These are phyloP conservation scores for Rosalia funebris DNA, from an alignment of 2,888 invertebrate genomes.

Conservation along the genomic window DNA sequence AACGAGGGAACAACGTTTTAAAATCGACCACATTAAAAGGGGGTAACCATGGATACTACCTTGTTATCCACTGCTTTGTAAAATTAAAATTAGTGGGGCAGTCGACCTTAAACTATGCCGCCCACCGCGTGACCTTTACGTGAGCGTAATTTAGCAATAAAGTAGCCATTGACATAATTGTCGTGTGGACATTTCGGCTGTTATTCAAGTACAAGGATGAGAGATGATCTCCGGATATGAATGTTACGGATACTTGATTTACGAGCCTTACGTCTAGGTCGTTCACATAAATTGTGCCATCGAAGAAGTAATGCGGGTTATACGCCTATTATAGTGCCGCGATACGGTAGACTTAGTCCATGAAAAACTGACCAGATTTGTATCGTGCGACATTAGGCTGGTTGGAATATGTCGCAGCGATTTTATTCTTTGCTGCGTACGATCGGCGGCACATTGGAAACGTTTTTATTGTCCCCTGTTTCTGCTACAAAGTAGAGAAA, in stretches of 20 bases:
- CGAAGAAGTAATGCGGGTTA: not conserved
- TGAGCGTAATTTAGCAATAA: slow-evolving; percentile 1
- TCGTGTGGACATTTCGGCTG: slow-evolving; percentile 2
- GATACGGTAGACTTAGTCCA: not conserved
- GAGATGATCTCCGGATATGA: too few species aligned
- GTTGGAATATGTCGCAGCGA: too few species aligned
- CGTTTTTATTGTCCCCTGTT: not conserved
- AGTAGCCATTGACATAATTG: slow-evolving; percentile 18
- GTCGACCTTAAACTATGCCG: slow-evolving; percentile 16
- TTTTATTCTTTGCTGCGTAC: too few species aligned
- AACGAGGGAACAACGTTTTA: too few species aligned
- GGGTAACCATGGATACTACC: slow-evolving; percentile 20
- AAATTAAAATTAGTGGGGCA: slow-evolving; percentile 3
- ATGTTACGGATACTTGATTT: not conserved
- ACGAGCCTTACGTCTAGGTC: not conserved
- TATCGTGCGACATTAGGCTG: too few species aligned
- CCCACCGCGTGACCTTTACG: slow-evolving; percentile 15
- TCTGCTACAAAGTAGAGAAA: not conserved
- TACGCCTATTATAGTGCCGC: not conserved
- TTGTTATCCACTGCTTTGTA: slow-evolving; percentile 8
- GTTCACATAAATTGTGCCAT: not conserved
- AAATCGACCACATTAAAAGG: slow-evolving; percentile 20
- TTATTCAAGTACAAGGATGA: slow-evolving; percentile 6
- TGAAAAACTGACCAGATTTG: not conserved
- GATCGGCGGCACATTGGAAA: not conserved